phyloP scores from a whole-genome alignment of 1,140 invertebrate genomes.

The Polyergus mexicanus region DNA sequence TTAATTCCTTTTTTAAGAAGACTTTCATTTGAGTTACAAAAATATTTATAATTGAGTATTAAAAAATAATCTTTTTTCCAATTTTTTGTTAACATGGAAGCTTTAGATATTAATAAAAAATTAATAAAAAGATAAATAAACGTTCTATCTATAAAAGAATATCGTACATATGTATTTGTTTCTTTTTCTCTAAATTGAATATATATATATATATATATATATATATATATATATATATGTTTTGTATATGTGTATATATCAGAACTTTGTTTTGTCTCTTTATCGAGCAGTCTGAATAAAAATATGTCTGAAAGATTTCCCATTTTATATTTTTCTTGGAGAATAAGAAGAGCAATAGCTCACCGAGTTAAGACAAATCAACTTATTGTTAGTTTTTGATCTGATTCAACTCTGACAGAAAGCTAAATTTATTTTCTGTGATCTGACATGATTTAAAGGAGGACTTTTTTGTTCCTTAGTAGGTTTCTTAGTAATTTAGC shows the following conservation, averaged over 20 bases:
- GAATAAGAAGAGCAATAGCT: background rate
- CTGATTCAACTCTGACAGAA: background rate
- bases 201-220: constrained; percentile 62
- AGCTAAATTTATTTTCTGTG: background rate
- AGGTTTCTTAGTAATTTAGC: background rate
- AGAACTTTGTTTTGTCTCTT: constrained; percentile 73
- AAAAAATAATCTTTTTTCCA: background rate
- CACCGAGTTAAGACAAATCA: background rate
- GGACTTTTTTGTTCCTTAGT: background rate
- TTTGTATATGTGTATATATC: constrained; percentile 70
- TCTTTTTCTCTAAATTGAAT: constrained; percentile 46
- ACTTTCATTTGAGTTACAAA: constrained; percentile 16
- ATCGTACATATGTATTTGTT: constrained; percentile 28
- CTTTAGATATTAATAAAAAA: background rate
- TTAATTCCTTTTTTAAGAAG: background rate
- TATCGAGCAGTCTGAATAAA: constrained; percentile 72
- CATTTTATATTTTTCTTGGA: background rate
- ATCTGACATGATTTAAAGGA: constrained; percentile 7
- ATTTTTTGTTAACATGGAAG: background rate
- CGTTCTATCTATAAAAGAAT: constrained; percentile 27
- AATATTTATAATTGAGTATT: constrained; percentile 6
- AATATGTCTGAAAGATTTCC: constrained; percentile 69
- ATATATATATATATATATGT: constrained; percentile 38
- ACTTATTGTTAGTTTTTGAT: background rate
- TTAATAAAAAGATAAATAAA: background rate